Evolutionary conservation across 1,140 invertebrate species (phyloP), one percentile per base, ranked within the genome.

Genomic region (Rhizoglyphus robini): DNA sequence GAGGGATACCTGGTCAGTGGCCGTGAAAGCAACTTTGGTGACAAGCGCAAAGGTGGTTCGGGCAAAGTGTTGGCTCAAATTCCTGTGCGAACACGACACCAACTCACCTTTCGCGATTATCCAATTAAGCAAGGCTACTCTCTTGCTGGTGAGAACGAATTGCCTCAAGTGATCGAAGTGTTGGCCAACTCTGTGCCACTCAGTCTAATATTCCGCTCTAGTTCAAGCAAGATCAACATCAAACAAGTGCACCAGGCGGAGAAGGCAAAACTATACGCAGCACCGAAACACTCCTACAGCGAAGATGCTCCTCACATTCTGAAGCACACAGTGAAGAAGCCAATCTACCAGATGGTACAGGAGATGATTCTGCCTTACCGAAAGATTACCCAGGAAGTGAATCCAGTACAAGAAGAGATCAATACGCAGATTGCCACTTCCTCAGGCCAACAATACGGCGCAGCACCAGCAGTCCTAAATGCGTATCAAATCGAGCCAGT

Each of bases 281-380:
- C 5, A 5, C n/a, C 62, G 20, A 11, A 64, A 29, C 54, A 64
- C 13, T 64, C 62, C 4, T 66, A 63, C 54, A n/a, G 15, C 8
- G 49, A 8, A 5, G 62, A 64, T 32, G 62, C 65, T 11, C 62
- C 62, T 11, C 62, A 64, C 64, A 64, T 64, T 20, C 65, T 64
- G 62, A n/a, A 23, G 13, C 62, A 64, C 25, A 65, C 62, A n/a
- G 62, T 64, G 15, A 65, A 11, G 13, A 64, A 64, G 58, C 64
- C 62, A 46, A 46, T 60, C 36, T n/a, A n/a, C 13, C 58, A 60
- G 25, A 30, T 48, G 49, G 49, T 51, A 27, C 23, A 23, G 8
- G 51, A 54, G 31, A 54, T 54, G 15, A 54, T 54, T 54, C 23
- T 8, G 8, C 51, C 51, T 11, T 11, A 8, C 8, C 51, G 51